Evolutionary conservation across 2,888 invertebrate genomes (phyloP), one percentile per base, ranked within the genome.

Genomic region (Hyppa rectilinea): DNA sequence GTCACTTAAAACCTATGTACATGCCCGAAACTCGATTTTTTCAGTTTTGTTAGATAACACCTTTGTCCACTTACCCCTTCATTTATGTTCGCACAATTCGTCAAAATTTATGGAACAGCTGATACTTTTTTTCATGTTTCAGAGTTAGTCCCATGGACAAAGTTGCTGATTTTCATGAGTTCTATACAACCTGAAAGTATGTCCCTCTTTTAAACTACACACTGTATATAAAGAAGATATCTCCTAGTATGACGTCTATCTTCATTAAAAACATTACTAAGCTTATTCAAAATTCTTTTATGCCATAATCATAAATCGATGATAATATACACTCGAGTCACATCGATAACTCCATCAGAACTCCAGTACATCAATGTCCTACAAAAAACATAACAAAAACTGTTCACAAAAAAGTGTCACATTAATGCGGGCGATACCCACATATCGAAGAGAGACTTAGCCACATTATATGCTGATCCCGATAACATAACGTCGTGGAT

Each of bases 401-500:
- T 56, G n/a, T 7, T 34, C 14, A 65, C 45, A 79, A 73, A 81
- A 77, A 81, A 74, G 43, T 69, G 68, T 80, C 77, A 69, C 81
- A 65, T 14, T 59, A 53, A 85, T 87, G 81, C 84, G 86, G 87
- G 87, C 49, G 56, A 67, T 82, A 68, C 76, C 78, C 79, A 73
- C 80, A 71, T 73, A 75, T 64, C 62, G 73, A 65, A 70, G 61
- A 14, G 56, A 67, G 71, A 64, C 65, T 68, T 71, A 77, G 65
- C 12, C 49, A 63, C 71, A 59, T 70, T 68, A 80, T 45, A 49
- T 56, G 68, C 65, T 71, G 53, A 43, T 72, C 64, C 55, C 26
- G 45, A 80, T 80, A 76, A 64, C 47, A 45, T 71, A 59, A 58
- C 40, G 38, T 52, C 34, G 40, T 12, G 23, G 6, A n/a, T 0